Evolutionary conservation across 2,113 vertebrate genomes (phyloP).

Genomic region (Carettochelys insculpta): DNA sequence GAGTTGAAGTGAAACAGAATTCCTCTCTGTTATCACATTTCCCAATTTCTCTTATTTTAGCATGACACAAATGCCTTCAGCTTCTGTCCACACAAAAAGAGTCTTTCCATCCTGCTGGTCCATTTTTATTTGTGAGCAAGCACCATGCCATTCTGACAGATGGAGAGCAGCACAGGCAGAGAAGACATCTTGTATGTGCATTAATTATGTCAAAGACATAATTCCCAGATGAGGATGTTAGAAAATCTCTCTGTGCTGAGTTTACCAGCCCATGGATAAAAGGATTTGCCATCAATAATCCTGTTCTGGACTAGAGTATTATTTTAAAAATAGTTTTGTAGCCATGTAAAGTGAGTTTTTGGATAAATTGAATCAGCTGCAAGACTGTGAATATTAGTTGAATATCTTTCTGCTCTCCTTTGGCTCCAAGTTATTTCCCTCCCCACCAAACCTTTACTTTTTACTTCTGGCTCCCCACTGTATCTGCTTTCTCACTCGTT

Average conservation of each 20-base stretch:
- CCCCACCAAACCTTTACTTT: background rate
- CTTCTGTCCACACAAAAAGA: background rate
- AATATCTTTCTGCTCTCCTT: background rate
- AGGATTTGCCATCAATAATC: background rate
- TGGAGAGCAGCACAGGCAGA: conserved; percentile 36
- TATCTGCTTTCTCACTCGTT: background rate
- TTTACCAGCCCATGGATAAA: conserved; percentile 22
- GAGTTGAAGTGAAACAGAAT: background rate
- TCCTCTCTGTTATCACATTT: background rate
- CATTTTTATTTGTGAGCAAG: background rate
- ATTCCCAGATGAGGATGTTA: conserved; percentile 36
- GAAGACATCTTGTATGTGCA: conserved; percentile 17
- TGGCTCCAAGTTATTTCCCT: background rate
- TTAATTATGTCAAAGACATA: conserved; percentile 46
- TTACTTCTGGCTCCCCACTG: background rate
- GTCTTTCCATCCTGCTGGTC: conserved; percentile 31
- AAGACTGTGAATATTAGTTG: background rate
- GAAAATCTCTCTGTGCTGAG: background rate
- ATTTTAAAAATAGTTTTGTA: background rate
- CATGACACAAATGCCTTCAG: background rate
- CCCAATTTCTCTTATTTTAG: background rate
- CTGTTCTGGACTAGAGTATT: background rate
- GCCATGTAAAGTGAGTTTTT: background rate
- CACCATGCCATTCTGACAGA: conserved; percentile 10
- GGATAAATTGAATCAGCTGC: fast-evolving